Evolutionary conservation across 1,140 invertebrate genomes (phyloP), one percentile per base, ranked within the genome.

Genomic region (Drosophila neocordata): DNA sequence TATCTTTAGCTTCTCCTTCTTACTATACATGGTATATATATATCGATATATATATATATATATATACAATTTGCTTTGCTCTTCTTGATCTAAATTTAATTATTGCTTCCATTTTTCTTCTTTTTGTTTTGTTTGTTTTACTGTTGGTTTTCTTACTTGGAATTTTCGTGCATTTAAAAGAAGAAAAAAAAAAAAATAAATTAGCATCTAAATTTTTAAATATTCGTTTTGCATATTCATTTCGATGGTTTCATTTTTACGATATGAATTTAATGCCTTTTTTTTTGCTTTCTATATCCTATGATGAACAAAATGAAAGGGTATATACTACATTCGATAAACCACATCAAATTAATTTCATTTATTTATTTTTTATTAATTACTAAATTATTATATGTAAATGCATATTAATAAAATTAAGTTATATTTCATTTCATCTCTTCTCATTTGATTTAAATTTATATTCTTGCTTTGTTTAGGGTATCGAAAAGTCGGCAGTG

Each of bases 51-150:
- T 35, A 12, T 31, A 1, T 31, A 35, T 35, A 35, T 44, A 4
- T 48, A 11, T 20, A 48, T 48, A 48, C 15, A 20, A 48, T 48
- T 20, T 20, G 41, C 41, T 48, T 11, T 48, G 8, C 13, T 41
- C 41, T 48, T 48, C 41, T 48, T 20, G 41, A 48, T 48, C 41
- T 48, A 48, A 48, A 48, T 48, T 48, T 48, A 48, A 48, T 48
- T 48, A 48, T 48, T 48, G 41, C 41, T 48, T 48, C 15, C 15
- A 48, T 48, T 48, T 48, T 48, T 48, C 15, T 48, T 44, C 13
- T 44, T 48, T 9, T 9, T 20, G 4, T 31, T 48, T 8, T 44
- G 6, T 38, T 15, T 15, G 41, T 18, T 44, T 44, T 48, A 48
- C 41, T 48, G 15, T 48, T 48, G 41, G 15, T 48, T 48, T 31